These are phyloP conservation scores for Paramisgurnus dabryanus DNA, from an alignment of 2,113 vertebrate species.

Conservation along the genomic window DNA sequence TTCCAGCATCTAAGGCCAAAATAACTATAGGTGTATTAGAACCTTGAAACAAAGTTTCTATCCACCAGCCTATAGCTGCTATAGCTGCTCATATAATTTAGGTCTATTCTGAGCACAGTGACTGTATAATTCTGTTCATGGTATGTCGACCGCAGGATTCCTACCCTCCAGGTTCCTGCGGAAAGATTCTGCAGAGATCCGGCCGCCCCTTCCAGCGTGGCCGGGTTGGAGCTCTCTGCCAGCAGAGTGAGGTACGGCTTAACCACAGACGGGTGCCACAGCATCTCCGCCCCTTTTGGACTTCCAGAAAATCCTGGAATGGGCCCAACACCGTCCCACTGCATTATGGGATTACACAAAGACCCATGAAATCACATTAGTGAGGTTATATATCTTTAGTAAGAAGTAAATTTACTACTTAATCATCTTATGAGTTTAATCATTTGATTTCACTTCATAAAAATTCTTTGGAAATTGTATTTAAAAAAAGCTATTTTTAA, in stretches of 20 bases:
- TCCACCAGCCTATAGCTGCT: slow-evolving; percentile 3
- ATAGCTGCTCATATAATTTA: slow-evolving; percentile 20
- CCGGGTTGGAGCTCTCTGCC: slow-evolving; percentile 96
- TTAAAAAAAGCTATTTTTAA: too few relatives aligned
- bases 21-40: not conserved
- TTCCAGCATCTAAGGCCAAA: not conserved
- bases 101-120: slow-evolving; percentile 18
- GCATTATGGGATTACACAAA: slow-evolving; percentile 45
- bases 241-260: slow-evolving; percentile 96
- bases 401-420: too few relatives aligned
- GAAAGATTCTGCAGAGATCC: slow-evolving; percentile 97
- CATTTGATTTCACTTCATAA: too few relatives aligned
- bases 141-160: not conserved
- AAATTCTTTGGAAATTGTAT: too few relatives aligned
- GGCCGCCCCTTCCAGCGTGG: slow-evolving; percentile 94
- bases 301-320: slow-evolving; percentile 90
- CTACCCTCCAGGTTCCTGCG: slow-evolving; percentile 96
- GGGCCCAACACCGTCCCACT: slow-evolving; percentile 94
- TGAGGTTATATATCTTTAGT: not conserved
- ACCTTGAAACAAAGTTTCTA: not conserved
- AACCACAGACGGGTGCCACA: slow-evolving; percentile 96
- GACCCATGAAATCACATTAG: not conserved
- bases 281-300: slow-evolving; percentile 92
- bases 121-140: slow-evolving; percentile 28
- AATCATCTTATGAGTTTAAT: too few relatives aligned